Evolutionary conservation across 64 coral and sea anemone species (phyloP).

Genomic region (Pachyseris speciosa): DNA sequence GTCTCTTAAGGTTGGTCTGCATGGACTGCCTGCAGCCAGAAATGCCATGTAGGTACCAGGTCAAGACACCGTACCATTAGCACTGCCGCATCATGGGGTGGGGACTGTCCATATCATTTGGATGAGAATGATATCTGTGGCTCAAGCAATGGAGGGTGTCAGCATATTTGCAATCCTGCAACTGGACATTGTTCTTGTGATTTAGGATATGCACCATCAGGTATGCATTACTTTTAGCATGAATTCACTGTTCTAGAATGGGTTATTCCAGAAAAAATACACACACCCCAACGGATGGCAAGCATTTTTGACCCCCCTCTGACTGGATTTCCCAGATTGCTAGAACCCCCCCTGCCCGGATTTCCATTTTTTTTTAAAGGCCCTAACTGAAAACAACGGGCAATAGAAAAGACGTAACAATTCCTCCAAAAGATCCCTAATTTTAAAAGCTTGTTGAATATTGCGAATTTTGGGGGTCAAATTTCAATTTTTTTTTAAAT

Average conservation of each 20-base stretch:
- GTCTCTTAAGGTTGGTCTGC: slow-evolving; percentile 44
- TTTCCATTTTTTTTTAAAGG: too few relatives aligned
- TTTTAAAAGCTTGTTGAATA: too few relatives aligned
- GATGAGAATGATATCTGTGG: slow-evolving; percentile 52
- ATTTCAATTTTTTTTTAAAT: too few relatives aligned
- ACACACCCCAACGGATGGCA: too few relatives aligned
- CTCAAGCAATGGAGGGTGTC: slow-evolving; percentile 68
- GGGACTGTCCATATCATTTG: slow-evolving; percentile 8
- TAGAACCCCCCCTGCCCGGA: too few relatives aligned
- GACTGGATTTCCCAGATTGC: too few relatives aligned
- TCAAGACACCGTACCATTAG: neutral
- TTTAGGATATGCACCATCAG: slow-evolving; percentile 48
- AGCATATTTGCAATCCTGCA: slow-evolving; percentile 22
- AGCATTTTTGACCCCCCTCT: too few relatives aligned
- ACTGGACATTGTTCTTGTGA: slow-evolving; percentile 75
- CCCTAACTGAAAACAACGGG: too few relatives aligned
- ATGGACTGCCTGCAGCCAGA: slow-evolving; percentile 54
- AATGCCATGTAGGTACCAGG: slow-evolving; percentile 46
- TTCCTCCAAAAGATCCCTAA: too few relatives aligned
- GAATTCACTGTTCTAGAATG: neutral
- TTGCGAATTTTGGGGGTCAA: too few relatives aligned
- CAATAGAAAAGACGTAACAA: too few relatives aligned
- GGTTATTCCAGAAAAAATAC: neutral
- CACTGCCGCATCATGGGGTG: slow-evolving; percentile 17
- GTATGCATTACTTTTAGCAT: neutral